Conservation (phyloP, 2,113 vertebrate genomes). For the Cepphus grylle region DNA sequence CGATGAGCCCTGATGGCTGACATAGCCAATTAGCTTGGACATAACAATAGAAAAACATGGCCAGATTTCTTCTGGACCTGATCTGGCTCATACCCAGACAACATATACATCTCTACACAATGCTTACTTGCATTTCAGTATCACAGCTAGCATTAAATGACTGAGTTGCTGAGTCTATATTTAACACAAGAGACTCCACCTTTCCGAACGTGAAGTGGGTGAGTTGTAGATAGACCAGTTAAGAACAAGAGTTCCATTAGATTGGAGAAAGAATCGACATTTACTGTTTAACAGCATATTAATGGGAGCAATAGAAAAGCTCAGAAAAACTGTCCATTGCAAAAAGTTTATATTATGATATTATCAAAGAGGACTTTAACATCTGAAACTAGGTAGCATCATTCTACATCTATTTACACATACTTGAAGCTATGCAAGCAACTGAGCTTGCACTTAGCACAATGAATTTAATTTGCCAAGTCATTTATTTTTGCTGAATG, state of each 20-base stretch:
- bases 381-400: neutral
- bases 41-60: neutral
- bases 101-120: neutral
- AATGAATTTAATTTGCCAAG: conserved; percentile 33
- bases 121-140: neutral
- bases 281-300: neutral
- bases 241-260: neutral
- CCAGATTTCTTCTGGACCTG: neutral
- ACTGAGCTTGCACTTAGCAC: neutral
- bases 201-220: neutral
- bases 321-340: neutral
- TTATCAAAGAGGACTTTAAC: neutral
- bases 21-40: neutral
- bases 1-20: neutral
- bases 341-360: neutral
- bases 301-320: neutral
- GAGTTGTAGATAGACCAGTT: neutral
- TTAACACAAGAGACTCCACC: neutral
- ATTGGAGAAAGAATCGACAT: neutral
- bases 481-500: conserved; percentile 24
- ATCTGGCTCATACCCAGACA: neutral
- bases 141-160: neutral
- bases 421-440: neutral
- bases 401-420: neutral
- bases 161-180: neutral